Conservation (phyloP, 2,797 vertebrate genomes). For the Meda fulgida region DNA sequence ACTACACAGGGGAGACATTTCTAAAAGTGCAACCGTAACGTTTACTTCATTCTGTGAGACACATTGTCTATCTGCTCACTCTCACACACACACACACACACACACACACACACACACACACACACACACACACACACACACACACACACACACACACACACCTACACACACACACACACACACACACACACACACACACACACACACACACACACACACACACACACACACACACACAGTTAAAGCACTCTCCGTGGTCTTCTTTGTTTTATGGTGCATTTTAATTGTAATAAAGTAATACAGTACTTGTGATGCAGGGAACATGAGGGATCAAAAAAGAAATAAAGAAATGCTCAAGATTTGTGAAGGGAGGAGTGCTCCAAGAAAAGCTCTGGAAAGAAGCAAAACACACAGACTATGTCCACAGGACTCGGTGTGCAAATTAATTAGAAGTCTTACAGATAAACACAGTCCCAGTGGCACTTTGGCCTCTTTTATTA, state of each 20-base stretch:
- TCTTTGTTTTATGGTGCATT: slow-evolving; percentile 32
- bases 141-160: slow-evolving; percentile 10
- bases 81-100: not conserved
- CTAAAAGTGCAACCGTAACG: not conserved
- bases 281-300: slow-evolving; percentile 54
- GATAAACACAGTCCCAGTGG: slow-evolving; percentile 61
- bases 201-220: not conserved
- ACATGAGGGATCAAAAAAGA: slow-evolving; percentile 4
- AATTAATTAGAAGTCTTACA: slow-evolving; percentile 56
- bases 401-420: slow-evolving; percentile 34
- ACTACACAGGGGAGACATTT: not conserved
- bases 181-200: no score
- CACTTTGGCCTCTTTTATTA: slow-evolving; percentile 55
- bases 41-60: slow-evolving; percentile 1
- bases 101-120: not conserved
- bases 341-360: slow-evolving; percentile 29
- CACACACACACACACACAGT: slow-evolving; percentile 6
- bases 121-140: not conserved
- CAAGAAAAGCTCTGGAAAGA: slow-evolving; percentile 19
- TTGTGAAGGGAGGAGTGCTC: slow-evolving; percentile 41
- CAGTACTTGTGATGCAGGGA: slow-evolving; percentile 34
- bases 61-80: slow-evolving; percentile 2
- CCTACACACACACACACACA: not conserved
- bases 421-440: slow-evolving; percentile 35
- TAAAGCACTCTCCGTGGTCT: not conserved